A percentile compares a stretch with the other conserved stretches of the same genome.
Evolutionary conservation across 2,888 invertebrate genomes (phyloP).

Genomic region (Pyrrhia umbra): DNA sequence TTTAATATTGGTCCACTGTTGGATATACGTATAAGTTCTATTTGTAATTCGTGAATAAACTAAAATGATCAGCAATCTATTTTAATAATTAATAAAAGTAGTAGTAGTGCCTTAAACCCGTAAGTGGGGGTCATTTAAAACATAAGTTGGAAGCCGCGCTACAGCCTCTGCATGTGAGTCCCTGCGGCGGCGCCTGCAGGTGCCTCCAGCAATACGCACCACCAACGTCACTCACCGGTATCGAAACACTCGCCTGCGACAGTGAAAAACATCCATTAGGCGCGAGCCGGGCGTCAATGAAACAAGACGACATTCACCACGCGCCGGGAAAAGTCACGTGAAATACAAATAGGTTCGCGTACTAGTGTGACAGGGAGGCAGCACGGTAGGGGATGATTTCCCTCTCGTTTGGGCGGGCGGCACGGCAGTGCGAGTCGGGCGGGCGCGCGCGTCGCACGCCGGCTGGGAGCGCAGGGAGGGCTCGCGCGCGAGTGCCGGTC

Average conservation of each 20-base stretch:
- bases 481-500: conserved; percentile 27
- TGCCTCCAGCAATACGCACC: conserved; percentile 5
- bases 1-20: too few relatives aligned
- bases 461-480: conserved; percentile 46
- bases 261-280: conserved; percentile 68
- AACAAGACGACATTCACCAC: conserved; percentile 81
- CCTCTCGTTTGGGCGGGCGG: conserved; percentile 83
- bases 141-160: too few relatives aligned
- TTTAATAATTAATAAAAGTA: too few relatives aligned
- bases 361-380: conserved; percentile 66
- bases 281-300: conserved; percentile 81
- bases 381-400: conserved; percentile 78
- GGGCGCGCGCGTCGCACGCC: conserved; percentile 66
- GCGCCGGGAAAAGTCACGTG: conserved; percentile 71
- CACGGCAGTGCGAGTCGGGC: conserved; percentile 75
- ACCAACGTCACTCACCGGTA: conserved; percentile 19
- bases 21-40: too few relatives aligned
- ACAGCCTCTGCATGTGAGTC: too few relatives aligned
- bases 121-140: too few relatives aligned
- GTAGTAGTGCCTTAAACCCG: too few relatives aligned
- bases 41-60: too few relatives aligned
- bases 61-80: too few relatives aligned
- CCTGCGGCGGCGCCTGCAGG: not conserved
- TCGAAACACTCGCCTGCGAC: conserved; percentile 49
- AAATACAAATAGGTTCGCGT: conserved; percentile 63